These are phyloP conservation scores for Molossus alvarezi DNA, from an alignment of 2,797 vertebrate genomes.

Conservation along the genomic window DNA sequence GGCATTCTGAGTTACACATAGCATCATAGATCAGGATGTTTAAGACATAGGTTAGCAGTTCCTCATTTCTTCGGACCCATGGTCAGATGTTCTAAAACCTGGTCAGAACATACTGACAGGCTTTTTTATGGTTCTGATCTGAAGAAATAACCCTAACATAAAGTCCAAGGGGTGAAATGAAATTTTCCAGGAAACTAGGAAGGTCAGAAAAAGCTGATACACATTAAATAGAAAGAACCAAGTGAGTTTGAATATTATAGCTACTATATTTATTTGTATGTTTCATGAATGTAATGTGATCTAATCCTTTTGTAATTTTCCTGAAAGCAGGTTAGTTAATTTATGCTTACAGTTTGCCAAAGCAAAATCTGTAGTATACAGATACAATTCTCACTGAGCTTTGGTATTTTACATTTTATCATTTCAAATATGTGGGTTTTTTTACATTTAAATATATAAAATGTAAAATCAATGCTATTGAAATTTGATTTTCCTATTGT, in stretches of 20 bases:
- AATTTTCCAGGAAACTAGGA: not conserved
- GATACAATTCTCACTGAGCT: conserved; percentile 43
- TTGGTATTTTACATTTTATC: not conserved
- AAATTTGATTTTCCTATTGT: conserved; percentile 33
- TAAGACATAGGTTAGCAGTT: not conserved
- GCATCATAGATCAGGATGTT: not conserved
- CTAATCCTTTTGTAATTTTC: not conserved
- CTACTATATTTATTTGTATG: not conserved
- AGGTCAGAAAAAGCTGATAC: not conserved
- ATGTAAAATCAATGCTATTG: not conserved
- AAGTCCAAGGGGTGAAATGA: not conserved
- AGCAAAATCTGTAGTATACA: conserved; percentile 44
- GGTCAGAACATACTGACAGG: not conserved
- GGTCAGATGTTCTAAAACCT: not conserved
- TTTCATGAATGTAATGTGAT: not conserved
- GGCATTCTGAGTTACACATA: not conserved
- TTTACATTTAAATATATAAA: conserved; percentile 58
- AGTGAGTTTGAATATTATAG: not conserved
- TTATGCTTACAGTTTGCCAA: conserved; percentile 52
- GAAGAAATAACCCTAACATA: not conserved
- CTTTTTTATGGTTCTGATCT: not conserved
- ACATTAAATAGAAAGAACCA: not conserved
- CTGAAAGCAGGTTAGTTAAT: conserved; percentile 3
- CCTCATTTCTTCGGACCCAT: not conserved
- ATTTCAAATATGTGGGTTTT: conserved; percentile 23